Conservation (phyloP, 2,888 invertebrate species). For the Andrena haemorrhoa region DNA sequence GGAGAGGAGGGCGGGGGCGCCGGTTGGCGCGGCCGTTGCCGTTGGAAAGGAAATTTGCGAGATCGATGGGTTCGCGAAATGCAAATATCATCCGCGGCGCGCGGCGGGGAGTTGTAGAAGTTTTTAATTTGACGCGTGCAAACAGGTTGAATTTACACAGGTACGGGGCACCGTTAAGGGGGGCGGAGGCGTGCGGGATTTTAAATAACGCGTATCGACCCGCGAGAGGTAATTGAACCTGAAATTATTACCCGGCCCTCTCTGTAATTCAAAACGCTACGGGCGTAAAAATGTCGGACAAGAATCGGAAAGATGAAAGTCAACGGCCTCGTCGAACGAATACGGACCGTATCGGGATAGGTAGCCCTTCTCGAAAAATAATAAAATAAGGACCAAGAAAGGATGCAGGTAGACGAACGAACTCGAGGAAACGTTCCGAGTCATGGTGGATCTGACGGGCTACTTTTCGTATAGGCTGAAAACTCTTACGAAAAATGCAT, state of each 20-base stretch:
- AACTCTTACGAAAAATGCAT: not conserved
- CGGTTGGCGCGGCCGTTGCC: not conserved
- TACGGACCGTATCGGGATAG: not conserved
- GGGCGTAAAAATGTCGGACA: conserved; percentile 50
- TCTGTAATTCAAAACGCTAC: conserved; percentile 56
- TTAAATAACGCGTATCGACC: conserved; percentile 66
- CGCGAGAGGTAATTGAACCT: conserved; percentile 66
- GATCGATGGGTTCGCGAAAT: conserved; percentile 11
- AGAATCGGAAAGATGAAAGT: conserved; percentile 48
- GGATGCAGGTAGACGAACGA: conserved; percentile 28
- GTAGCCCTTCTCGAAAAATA: conserved; percentile 13
- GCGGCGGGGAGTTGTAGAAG: conserved; percentile 12
- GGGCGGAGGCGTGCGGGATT: conserved; percentile 37
- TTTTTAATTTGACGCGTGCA: conserved; percentile 57
- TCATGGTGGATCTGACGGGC: conserved; percentile 21
- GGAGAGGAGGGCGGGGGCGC: not conserved
- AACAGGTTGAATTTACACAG: conserved; percentile 50
- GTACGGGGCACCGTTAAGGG: conserved; percentile 11
- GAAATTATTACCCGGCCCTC: conserved; percentile 65
- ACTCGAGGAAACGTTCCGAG: conserved; percentile 30
- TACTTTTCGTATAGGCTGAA: not conserved
- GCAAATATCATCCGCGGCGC: conserved; percentile 16
- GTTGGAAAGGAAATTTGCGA: conserved; percentile 24
- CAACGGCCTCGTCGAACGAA: conserved; percentile 28
- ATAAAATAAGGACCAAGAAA: conserved; percentile 2